A percentile compares a stretch with the other conserved stretches of the same genome.
Evolutionary conservation across 2,113 vertebrate genomes (phyloP).

Genomic region (Sinosuthora webbiana): DNA sequence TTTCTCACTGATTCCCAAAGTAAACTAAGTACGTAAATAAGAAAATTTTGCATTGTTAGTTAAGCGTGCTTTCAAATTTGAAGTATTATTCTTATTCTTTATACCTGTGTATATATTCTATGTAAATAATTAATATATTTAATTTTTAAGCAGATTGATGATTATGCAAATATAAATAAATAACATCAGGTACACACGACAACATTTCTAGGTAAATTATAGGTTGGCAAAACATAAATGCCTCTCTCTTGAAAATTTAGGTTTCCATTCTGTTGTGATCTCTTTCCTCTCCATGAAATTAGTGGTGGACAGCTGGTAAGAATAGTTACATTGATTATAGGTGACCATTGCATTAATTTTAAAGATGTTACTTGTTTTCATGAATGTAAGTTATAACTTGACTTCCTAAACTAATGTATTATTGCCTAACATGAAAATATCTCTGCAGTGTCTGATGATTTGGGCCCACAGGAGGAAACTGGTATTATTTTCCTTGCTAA

Average conservation of each 20-base stretch:
- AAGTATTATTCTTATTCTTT: neutral
- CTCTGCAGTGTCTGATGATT: neutral
- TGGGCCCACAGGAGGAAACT: neutral
- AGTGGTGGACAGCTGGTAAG: constrained; percentile 3
- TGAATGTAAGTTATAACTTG: neutral
- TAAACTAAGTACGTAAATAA: neutral
- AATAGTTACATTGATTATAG: neutral
- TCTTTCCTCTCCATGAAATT: neutral
- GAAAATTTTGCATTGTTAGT: neutral
- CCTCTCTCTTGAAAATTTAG: neutral
- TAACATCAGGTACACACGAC: neutral
- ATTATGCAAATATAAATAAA: neutral
- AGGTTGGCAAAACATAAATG: constrained; percentile 3
- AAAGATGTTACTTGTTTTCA: neutral
- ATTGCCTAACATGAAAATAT: neutral
- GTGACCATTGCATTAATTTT: neutral
- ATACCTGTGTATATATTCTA: neutral
- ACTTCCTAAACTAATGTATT: neutral
- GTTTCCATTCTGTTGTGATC: neutral
- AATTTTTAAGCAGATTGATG: neutral
- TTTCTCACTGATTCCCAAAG: neutral
- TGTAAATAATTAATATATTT: neutral
- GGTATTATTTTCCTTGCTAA: neutral
- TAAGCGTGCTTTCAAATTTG: neutral
- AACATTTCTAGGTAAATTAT: constrained; percentile 38